Evolutionary conservation across 2,888 invertebrate species (phyloP).

Genomic region (Tetragnatha montana): DNA sequence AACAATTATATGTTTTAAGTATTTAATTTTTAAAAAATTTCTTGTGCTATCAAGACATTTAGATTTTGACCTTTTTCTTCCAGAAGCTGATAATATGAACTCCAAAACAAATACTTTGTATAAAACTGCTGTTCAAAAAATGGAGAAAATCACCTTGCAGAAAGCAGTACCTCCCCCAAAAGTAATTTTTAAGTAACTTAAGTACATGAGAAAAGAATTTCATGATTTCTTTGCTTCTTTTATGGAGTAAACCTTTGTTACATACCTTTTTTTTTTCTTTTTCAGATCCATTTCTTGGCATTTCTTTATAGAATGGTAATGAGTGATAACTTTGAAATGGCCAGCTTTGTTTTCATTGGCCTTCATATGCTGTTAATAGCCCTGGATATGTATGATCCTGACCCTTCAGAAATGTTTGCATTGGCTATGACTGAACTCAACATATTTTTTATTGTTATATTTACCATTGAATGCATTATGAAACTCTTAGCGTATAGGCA

Average conservation of each 20-base stretch:
- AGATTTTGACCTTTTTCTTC: too few relatives aligned
- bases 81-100: slow-evolving; percentile 38
- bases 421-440: slow-evolving; percentile 66
- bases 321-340: slow-evolving; percentile 67
- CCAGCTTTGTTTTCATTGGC: slow-evolving; percentile 68
- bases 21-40: too few relatives aligned
- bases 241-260: neutral
- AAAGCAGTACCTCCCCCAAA: slow-evolving; percentile 52
- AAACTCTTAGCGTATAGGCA: slow-evolving; percentile 58
- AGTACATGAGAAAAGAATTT: neutral
- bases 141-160: slow-evolving; percentile 46
- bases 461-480: slow-evolving; percentile 50
- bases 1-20: too few relatives aligned
- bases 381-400: slow-evolving; percentile 68
- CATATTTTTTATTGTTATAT: slow-evolving; percentile 63
- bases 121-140: slow-evolving; percentile 49
- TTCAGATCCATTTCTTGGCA: slow-evolving; percentile 51
- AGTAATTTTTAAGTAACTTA: slow-evolving; percentile 5
- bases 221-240: neutral
- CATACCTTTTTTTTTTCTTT: neutral
- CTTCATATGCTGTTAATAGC: slow-evolving; percentile 68
- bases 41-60: too few relatives aligned
- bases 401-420: slow-evolving; percentile 69
- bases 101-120: slow-evolving; percentile 41
- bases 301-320: slow-evolving; percentile 65